Percentiles rank a stretch among this genome's conserved stretches.
Conservation (phyloP, 2,113 vertebrate species). For the Conger conger region DNA sequence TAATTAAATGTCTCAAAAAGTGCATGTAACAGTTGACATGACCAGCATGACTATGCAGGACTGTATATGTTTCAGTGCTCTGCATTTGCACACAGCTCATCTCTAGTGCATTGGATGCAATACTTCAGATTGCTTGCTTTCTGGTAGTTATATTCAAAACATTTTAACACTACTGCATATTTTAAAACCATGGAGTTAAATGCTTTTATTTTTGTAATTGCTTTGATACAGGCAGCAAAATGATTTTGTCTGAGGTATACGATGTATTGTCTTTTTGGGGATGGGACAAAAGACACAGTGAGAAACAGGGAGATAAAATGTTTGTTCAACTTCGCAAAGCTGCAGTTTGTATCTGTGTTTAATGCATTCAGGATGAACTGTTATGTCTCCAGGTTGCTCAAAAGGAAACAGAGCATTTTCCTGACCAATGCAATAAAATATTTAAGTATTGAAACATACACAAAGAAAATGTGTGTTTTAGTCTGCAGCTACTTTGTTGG, state of each 20-base stretch:
- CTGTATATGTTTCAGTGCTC: constrained; percentile 53
- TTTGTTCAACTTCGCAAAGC: constrained; percentile 22
- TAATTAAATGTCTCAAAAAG: constrained; percentile 45
- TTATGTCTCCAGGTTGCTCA: constrained; percentile 63
- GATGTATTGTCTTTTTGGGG: constrained; percentile 54
- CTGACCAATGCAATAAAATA: constrained; percentile 74
- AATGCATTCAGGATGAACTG: constrained; percentile 27
- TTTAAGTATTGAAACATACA: constrained; percentile 55
- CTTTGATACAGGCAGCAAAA: constrained; percentile 72
- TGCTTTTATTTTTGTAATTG: constrained; percentile 77
- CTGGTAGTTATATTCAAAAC: constrained; percentile 46
- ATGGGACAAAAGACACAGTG: background rate
- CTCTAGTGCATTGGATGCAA: constrained; percentile 43
- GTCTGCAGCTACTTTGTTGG: background rate
- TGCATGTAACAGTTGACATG: constrained; percentile 77
- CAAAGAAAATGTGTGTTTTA: constrained; percentile 17
- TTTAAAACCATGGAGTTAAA: constrained; percentile 56
- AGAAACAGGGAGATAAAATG: constrained; percentile 17
- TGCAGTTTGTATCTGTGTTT: constrained; percentile 34
- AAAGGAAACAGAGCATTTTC: constrained; percentile 62
- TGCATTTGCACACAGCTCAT: constrained; percentile 54
- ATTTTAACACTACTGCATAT: constrained; percentile 47
- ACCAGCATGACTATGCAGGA: constrained; percentile 67
- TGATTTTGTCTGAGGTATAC: constrained; percentile 38
- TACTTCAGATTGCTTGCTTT: constrained; percentile 53